Percentiles rank a stretch among this genome's conserved stretches.
phyloP scores from a whole-genome alignment of 92 coral and sea anemone species.

The Zoanthus gigantus region DNA sequence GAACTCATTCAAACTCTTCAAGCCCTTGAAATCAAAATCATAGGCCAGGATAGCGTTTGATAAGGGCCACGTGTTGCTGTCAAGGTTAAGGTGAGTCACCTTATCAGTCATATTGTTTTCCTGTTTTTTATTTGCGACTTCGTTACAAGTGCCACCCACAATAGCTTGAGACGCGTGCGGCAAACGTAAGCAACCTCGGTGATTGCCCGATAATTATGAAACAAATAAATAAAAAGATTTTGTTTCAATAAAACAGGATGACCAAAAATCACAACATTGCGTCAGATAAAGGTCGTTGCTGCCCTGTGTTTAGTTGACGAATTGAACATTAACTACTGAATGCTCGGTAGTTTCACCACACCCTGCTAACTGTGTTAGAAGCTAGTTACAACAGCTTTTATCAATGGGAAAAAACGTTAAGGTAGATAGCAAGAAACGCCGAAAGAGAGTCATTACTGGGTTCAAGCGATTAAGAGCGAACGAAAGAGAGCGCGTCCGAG shows the following conservation, averaged over 20 bases:
- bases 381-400: not conserved
- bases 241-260: constrained; percentile 41
- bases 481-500: constrained; percentile 60
- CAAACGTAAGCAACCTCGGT: not conserved
- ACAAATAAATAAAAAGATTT: constrained; percentile 13
- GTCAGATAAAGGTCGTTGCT: not conserved
- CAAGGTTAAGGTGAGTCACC: not conserved
- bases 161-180: not conserved
- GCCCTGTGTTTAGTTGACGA: not conserved
- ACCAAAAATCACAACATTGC: constrained; percentile 10
- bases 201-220: constrained; percentile 12
- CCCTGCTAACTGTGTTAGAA: not conserved
- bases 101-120: not conserved
- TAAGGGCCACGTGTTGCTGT: not conserved
- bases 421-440: constrained; percentile 36
- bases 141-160: not conserved
- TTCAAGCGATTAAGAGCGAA: constrained; percentile 63
- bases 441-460: constrained; percentile 41
- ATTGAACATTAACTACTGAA: not conserved
- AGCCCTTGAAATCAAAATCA: not conserved
- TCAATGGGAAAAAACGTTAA: constrained; percentile 33
- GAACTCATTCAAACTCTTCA: not conserved
- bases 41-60: not conserved
- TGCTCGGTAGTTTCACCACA: not conserved
- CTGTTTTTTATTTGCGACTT: not conserved